Percentiles rank a stretch among this genome's conserved stretches.
These are phyloP conservation scores for Trematocara macrostoma DNA, from an alignment of 2,113 vertebrate genomes.

Conservation along the genomic window DNA sequence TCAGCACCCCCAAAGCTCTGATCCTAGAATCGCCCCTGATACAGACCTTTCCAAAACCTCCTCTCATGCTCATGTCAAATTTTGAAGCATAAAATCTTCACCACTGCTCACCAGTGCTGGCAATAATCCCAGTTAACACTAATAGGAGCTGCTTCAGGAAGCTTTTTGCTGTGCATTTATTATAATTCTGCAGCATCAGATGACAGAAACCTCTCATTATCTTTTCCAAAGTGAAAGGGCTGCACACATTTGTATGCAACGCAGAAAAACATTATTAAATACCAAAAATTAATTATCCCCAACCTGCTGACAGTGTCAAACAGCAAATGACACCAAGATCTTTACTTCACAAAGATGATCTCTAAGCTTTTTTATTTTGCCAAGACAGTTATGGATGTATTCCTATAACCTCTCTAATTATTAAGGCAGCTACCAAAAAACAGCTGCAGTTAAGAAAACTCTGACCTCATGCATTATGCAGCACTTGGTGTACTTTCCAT, in stretches of 20 bases:
- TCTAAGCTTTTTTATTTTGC: background rate
- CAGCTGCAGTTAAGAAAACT: background rate
- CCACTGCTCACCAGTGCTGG: background rate
- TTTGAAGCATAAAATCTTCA: background rate
- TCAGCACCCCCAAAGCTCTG: no score
- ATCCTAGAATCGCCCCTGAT: background rate
- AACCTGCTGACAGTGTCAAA: background rate
- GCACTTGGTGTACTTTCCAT: background rate
- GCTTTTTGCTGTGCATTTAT: background rate
- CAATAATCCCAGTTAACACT: background rate
- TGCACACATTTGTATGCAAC: background rate
- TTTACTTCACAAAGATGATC: background rate
- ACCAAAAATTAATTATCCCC: background rate
- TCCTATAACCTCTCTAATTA: background rate
- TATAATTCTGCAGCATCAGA: background rate
- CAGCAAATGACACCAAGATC: background rate
- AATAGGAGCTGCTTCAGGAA: background rate
- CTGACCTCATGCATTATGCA: background rate
- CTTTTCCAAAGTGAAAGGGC: background rate
- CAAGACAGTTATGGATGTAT: background rate
- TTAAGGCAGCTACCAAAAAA: background rate
- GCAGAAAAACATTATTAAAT: background rate
- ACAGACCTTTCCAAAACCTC: background rate
- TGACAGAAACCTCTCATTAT: background rate
- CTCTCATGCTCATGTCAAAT: background rate